phyloP scores from a whole-genome alignment of 92 coral and sea anemone genomes.

The Muricea muricata region DNA sequence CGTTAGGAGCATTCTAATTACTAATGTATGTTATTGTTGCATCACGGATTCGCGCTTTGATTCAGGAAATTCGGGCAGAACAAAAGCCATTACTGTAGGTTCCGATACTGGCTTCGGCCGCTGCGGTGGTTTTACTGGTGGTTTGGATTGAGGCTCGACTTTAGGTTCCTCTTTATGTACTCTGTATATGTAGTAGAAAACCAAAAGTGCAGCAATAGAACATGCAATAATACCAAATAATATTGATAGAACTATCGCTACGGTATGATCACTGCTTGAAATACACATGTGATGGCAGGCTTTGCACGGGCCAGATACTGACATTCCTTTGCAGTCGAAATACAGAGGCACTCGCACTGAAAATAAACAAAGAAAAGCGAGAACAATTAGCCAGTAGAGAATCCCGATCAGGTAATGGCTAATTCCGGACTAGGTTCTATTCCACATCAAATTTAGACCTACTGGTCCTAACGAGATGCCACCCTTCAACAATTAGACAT shows the following conservation, averaged over 20 bases:
- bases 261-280: background rate
- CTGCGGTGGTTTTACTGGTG: background rate
- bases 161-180: background rate
- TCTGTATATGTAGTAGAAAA: background rate
- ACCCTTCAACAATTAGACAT: no score
- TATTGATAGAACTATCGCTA: background rate
- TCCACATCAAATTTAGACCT: no score
- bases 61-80: background rate
- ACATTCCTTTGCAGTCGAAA: slow-evolving; percentile 8
- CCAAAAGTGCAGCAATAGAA: background rate
- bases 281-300: slow-evolving; percentile 27
- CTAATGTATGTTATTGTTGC: background rate
- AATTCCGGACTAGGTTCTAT: no score
- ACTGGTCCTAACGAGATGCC: no score
- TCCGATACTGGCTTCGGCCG: background rate
- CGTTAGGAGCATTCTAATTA: background rate
- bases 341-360: slow-evolving; percentile 27
- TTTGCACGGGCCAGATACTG: slow-evolving; percentile 1
- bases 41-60: background rate
- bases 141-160: background rate
- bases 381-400: no score
- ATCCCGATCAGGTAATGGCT: no score
- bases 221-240: background rate
- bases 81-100: slow-evolving; percentile 29
- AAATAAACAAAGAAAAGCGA: background rate